phyloP scores from a whole-genome alignment of 92 coral and sea anemone species.

The Palythoa grandis region DNA sequence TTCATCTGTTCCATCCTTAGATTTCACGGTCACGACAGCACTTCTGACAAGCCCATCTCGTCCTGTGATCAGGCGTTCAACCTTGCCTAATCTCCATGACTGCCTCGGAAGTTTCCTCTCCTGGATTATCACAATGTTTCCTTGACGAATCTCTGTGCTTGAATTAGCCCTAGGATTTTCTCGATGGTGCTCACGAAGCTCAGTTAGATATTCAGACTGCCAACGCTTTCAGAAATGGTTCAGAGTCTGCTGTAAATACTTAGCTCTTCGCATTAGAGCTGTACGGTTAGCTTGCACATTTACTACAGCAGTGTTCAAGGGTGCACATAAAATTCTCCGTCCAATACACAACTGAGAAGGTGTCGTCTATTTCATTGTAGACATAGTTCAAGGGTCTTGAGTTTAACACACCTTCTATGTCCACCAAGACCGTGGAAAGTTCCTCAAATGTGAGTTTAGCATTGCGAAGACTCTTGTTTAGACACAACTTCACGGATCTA shows the following conservation, averaged over 20 bases:
- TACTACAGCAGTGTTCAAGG: neutral
- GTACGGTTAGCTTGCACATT: neutral
- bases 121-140: conserved; percentile 48
- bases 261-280: conserved; percentile 23
- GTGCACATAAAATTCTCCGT: conserved; percentile 31
- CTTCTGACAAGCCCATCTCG: conserved; percentile 54
- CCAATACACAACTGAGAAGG: conserved; percentile 42
- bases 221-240: conserved; percentile 50
- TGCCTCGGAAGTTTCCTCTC: conserved; percentile 51
- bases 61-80: conserved; percentile 48
- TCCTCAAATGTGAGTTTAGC: neutral
- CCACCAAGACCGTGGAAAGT: conserved; percentile 40
- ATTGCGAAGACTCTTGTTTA: conserved; percentile 7
- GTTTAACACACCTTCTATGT: conserved; percentile 37
- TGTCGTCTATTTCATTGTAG: conserved; percentile 22
- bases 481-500: conserved; percentile 36
- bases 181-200: conserved; percentile 58
- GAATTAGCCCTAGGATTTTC: conserved; percentile 46
- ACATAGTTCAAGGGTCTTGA: conserved; percentile 38
- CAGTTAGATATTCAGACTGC: conserved; percentile 52
- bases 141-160: conserved; percentile 40
- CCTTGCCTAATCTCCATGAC: conserved; percentile 50
- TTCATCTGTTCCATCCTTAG: conserved; percentile 33
- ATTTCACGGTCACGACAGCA: conserved; percentile 53
- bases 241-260: conserved; percentile 31